These are phyloP conservation scores for Bufotes viridis DNA, from an alignment of 2,797 vertebrate genomes.

Conservation along the genomic window DNA sequence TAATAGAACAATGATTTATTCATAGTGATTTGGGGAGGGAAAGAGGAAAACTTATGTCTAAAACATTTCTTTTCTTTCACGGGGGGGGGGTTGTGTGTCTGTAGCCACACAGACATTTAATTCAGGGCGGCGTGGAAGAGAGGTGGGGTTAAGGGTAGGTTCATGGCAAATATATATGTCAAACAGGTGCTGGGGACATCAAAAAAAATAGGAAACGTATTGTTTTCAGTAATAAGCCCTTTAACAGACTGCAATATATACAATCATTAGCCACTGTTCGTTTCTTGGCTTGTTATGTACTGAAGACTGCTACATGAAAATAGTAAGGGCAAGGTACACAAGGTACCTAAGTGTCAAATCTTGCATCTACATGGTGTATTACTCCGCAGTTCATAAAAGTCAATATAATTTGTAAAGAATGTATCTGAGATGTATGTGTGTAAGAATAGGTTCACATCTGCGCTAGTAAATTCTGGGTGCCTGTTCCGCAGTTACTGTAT, in stretches of 20 bases:
- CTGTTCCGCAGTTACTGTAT: too few relatives aligned
- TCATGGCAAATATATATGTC: constrained; percentile 54
- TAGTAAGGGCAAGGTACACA: neutral
- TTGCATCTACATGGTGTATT: too few relatives aligned
- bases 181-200: constrained; percentile 54
- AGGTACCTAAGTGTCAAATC: too few relatives aligned
- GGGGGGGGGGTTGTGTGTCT: constrained; percentile 43
- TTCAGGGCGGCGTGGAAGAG: constrained; percentile 48
- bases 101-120: constrained; percentile 55
- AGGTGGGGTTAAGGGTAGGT: constrained; percentile 43
- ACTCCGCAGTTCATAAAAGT: too few relatives aligned
- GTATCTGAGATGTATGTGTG: too few relatives aligned
- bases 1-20: constrained; percentile 78
- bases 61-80: constrained; percentile 57
- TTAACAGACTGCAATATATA: neutral
- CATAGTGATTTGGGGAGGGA: constrained; percentile 66
- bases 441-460: too few relatives aligned
- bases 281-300: neutral
- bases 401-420: too few relatives aligned
- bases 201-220: neutral
- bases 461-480: too few relatives aligned
- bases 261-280: neutral
- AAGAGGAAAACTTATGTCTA: constrained; percentile 54
- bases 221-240: neutral
- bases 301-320: neutral